Base-by-base conservation (phyloP, 2,113 vertebrate genomes). In the Pteronura brasiliensis region DNA sequence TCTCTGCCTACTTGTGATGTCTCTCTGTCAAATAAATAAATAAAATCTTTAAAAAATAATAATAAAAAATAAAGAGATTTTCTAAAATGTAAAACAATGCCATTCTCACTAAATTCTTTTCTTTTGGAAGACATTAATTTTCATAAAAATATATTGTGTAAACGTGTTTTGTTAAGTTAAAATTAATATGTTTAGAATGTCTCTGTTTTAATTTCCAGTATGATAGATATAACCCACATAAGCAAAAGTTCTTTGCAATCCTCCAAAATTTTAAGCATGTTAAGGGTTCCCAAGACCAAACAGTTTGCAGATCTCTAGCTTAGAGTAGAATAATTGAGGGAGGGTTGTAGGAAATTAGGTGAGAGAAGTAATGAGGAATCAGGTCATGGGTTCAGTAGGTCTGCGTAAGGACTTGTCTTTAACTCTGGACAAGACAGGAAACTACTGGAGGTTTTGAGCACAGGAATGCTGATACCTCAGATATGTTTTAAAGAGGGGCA, bases 171-270 rank as follows among this genome's bases (percentile, higher is more conserved):
- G 14, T 69, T 86, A 71, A 80, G 39, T 71, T 86, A 69, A 59
- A 85, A 69, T 79, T 79, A 69, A 47, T 61, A 81, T 59, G 25
- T 72, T 57, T 72, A 57, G 11, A 52, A 85, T 74, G 83, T 21
- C 23, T 90, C n/a, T 25, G 25, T 79, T 93, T 93, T 93, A 49
- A 61, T 95, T 80, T 95, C 49, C 92, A 49, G 42, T 86, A 39
- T 59, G 20, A 59, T 59, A 71, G 34, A 49, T 52, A 25, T 36
- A 25, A 65, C 79, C 52, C 49, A 71, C 36, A 86, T 31, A 86
- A 93, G 76, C 9, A 25, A 86, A 88, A 80, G 29, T 61, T 88
- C 13, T 80, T 88, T 59, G 15, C 7, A n/a, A 13, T 34, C 42
- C 34, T 49, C 72, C 36, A 4, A 92, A 61, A 87, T 92, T 92